Conservation (phyloP, 1,140 invertebrate species). For the Zaprionus camerounensis region DNA sequence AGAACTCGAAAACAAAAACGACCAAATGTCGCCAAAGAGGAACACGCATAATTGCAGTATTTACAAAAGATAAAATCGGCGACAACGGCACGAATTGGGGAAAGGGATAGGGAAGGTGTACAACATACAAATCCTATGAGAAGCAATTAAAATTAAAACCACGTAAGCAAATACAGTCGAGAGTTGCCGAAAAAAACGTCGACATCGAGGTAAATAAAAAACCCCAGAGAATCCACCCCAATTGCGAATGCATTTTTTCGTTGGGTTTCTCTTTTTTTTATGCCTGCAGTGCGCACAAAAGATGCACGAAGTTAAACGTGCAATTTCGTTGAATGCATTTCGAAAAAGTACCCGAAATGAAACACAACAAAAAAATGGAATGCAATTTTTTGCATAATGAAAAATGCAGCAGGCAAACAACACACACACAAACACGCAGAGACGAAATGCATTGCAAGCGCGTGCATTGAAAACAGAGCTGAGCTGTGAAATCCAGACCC, state of each 20-base stretch:
- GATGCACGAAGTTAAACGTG: slow-evolving; percentile 79
- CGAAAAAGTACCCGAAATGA: slow-evolving; percentile 58
- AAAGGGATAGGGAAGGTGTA: slow-evolving; percentile 1
- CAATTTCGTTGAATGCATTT: slow-evolving; percentile 82
- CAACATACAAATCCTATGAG: slow-evolving; percentile 54
- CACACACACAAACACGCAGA: slow-evolving; percentile 20
- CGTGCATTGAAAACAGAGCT: slow-evolving; percentile 71
- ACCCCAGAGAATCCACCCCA: slow-evolving; percentile 66
- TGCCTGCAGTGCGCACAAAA: slow-evolving; percentile 60
- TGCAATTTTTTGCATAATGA: slow-evolving; percentile 82
- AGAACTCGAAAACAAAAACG: slow-evolving; percentile 13
- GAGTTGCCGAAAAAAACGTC: slow-evolving; percentile 50
- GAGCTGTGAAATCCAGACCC: slow-evolving; percentile 76
- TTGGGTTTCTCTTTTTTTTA: slow-evolving; percentile 4
- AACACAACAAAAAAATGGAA: slow-evolving; percentile 65
- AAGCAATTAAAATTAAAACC: slow-evolving; percentile 82
- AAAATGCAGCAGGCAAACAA: slow-evolving; percentile 77
- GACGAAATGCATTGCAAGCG: slow-evolving; percentile 65
- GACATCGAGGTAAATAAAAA: slow-evolving; percentile 32
- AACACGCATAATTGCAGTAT: slow-evolving; percentile 81
- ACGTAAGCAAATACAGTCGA: slow-evolving; percentile 71
- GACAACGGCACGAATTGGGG: slow-evolving; percentile 58
- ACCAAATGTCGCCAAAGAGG: slow-evolving; percentile 76
- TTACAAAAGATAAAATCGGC: slow-evolving; percentile 83
- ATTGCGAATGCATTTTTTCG: slow-evolving; percentile 62